These are phyloP conservation scores for Cryptotermes secundus DNA, from an alignment of 1,140 invertebrate species.

Conservation along the genomic window DNA sequence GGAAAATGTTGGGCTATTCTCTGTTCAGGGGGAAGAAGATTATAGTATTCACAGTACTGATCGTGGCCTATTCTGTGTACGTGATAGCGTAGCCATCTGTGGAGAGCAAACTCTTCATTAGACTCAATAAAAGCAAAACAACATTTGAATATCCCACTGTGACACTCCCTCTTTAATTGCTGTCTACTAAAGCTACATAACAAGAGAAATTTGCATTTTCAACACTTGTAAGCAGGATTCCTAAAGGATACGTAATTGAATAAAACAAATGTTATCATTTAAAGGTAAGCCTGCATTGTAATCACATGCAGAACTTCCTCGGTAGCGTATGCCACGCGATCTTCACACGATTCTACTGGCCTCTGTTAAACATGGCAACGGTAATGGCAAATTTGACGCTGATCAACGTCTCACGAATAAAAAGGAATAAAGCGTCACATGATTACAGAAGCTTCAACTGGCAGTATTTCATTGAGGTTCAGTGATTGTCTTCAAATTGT, in stretches of 20 bases:
- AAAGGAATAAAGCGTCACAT: too few species aligned
- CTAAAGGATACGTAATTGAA: neutral
- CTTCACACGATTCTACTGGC: too few species aligned
- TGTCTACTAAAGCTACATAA: neutral
- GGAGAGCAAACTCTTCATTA: neutral
- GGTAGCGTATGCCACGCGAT: too few species aligned
- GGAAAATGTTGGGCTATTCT: neutral
- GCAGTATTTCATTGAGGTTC: too few species aligned
- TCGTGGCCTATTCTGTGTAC: constrained; percentile 1
- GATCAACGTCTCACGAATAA: too few species aligned
- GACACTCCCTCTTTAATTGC: neutral
- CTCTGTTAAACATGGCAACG: too few species aligned
- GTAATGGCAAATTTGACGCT: too few species aligned
- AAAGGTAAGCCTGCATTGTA: neutral
- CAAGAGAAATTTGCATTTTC: neutral
- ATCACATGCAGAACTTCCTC: too few species aligned
- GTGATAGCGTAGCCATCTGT: neutral
- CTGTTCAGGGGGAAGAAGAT: neutral
- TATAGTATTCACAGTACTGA: neutral
- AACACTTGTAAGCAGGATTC: neutral
- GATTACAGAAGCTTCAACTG: too few species aligned
- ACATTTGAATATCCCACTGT: neutral
- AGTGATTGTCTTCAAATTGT: too few species aligned
- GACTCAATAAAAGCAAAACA: neutral
- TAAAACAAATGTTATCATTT: neutral